phyloP scores from a whole-genome alignment of 2,888 invertebrate genomes.

The Orthosia gracilis region DNA sequence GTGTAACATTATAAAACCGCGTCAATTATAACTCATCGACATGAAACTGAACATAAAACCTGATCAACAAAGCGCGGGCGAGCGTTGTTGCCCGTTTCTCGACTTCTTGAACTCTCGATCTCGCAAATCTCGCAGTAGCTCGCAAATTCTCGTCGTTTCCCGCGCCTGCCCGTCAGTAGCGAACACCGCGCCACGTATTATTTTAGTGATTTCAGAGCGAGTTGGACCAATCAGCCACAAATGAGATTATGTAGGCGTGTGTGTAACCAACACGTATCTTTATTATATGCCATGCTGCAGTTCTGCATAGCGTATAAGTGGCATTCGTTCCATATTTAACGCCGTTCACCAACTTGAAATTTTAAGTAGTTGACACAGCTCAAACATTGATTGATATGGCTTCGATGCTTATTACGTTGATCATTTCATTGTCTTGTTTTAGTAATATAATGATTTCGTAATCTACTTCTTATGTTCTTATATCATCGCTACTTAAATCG shows the following conservation, averaged over 20 bases:
- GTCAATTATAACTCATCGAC: constrained; percentile 63
- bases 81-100: constrained; percentile 26
- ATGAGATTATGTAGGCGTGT: constrained; percentile 62
- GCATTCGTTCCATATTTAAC: constrained; percentile 62
- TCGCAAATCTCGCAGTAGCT: constrained; percentile 31
- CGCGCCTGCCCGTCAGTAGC: constrained; percentile 21
- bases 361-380: constrained; percentile 49
- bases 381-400: constrained; percentile 50
- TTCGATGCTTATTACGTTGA: constrained; percentile 40
- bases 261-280: constrained; percentile 50
- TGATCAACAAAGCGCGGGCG: constrained; percentile 48
- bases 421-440: constrained; percentile 38
- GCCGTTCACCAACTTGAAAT: constrained; percentile 55
- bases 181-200: constrained; percentile 45
- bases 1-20: constrained; percentile 55
- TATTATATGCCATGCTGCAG: constrained; percentile 56
- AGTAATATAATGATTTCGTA: constrained; percentile 30
- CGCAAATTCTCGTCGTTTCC: constrained; percentile 38
- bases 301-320: constrained; percentile 52
- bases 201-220: constrained; percentile 64
- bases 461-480: constrained; percentile 17
- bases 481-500: not conserved
- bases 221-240: constrained; percentile 65
- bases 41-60: constrained; percentile 56
- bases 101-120: constrained; percentile 30